Conservation (phyloP, 2,797 vertebrate species). For the Halcyon chelicuti region DNA sequence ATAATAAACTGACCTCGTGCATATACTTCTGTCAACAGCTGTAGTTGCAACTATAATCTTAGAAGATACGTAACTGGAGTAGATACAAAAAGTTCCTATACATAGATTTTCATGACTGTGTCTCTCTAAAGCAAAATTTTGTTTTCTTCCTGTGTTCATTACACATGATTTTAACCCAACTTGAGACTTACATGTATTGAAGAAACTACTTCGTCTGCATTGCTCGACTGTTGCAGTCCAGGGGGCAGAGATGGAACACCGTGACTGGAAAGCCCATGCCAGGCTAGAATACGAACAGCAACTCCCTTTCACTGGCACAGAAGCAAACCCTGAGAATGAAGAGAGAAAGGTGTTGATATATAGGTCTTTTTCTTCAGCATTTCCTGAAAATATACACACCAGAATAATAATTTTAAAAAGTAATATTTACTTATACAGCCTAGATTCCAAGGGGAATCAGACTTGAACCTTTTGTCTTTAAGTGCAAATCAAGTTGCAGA, state of each 20-base stretch:
- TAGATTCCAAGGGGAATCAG: not conserved
- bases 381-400: fast-evolving
- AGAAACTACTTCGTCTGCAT: constrained; percentile 69
- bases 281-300: constrained; percentile 23
- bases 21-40: not conserved
- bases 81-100: not conserved
- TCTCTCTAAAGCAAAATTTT: not conserved
- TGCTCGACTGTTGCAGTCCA: not conserved
- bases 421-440: not conserved
- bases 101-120: not conserved
- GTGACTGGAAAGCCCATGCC: constrained; percentile 32
- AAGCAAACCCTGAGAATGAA: constrained; percentile 20
- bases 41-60: not conserved
- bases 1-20: not conserved
- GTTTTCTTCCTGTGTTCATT: not conserved
- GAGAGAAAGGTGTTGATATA: not conserved
- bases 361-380: not conserved
- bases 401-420: too few relatives aligned
- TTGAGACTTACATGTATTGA: constrained; percentile 58
- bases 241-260: constrained; percentile 30
- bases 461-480: not conserved
- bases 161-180: not conserved
- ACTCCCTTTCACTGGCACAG: not conserved
- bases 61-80: not conserved
- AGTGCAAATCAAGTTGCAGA: not conserved